A percentile compares a stretch with the other conserved stretches of the same genome.
phyloP scores from a whole-genome alignment of 2,888 invertebrate species.

The Leptopilina drosophilae region DNA sequence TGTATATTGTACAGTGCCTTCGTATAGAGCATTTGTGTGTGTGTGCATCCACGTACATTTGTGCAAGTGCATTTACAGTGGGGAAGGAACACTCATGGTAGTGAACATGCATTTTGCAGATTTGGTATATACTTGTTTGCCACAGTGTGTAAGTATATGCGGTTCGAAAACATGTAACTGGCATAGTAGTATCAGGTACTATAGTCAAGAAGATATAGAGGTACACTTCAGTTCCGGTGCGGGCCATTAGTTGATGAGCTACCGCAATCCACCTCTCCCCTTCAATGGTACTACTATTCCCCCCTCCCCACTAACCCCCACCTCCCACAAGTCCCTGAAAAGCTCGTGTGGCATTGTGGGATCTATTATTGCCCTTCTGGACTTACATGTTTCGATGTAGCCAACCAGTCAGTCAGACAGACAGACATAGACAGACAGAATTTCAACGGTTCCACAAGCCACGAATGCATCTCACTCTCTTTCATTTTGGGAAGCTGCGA shows the following conservation, averaged over 20 bases:
- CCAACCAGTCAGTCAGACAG: slow-evolving; percentile 50
- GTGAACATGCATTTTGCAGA: slow-evolving; percentile 18
- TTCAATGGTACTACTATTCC: slow-evolving; percentile 49
- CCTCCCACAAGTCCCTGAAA: slow-evolving; percentile 63
- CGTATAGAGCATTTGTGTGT: slow-evolving; percentile 12
- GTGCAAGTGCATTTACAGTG: slow-evolving; percentile 27
- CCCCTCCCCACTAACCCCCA: no score
- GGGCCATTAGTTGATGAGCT: slow-evolving; percentile 77
- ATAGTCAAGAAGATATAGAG: slow-evolving; percentile 55
- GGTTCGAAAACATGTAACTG: slow-evolving; percentile 47
- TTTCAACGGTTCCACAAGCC: slow-evolving; percentile 34
- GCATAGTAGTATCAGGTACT: slow-evolving; percentile 52
- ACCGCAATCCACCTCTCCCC: slow-evolving; percentile 63
- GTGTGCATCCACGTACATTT: background rate
- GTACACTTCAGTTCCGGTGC: slow-evolving; percentile 73
- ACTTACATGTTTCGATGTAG: slow-evolving; percentile 71
- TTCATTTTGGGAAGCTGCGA: slow-evolving; percentile 53
- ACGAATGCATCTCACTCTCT: slow-evolving; percentile 46
- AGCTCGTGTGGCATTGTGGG: slow-evolving; percentile 73
- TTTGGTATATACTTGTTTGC: background rate
- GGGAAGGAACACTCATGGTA: slow-evolving; percentile 1
- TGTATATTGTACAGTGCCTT: slow-evolving; percentile 27
- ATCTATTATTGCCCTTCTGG: slow-evolving; percentile 74
- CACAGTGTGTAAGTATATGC: slow-evolving; percentile 31
- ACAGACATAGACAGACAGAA: slow-evolving; percentile 51